Base-by-base conservation (phyloP, 2,888 invertebrate genomes). In the Galerucella nymphaeae region DNA sequence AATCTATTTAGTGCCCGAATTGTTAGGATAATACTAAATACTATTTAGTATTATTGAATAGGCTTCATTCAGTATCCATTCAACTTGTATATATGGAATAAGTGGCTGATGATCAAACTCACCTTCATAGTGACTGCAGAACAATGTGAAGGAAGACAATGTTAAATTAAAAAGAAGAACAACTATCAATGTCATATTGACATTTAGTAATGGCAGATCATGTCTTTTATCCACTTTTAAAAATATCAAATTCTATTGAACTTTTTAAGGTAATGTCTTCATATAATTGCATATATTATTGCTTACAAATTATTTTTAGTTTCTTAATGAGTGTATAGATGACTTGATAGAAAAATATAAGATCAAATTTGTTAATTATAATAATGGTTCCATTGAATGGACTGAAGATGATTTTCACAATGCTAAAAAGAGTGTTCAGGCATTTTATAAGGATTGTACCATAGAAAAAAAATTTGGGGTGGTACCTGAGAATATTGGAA, bases 261-360 rank as follows among this genome's bases (percentile, higher is more conserved):
- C 72, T 81, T n/a, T 23, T 73, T 6, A 68, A 78, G 77, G 81
- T 79, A 59, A 9, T 38, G 18, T n/a, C 30, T n/a, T 59, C n/a
- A 38, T 59, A 38, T 38, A 38, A 18, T 6, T n/a, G 30, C 14
- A 38, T 59, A 14, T 53, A 30, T 9, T 38, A 30, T 59, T 59
- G n/a, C 14, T 13, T 18, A 38, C 13, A 59, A n/a, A n/a, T 6
- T 38, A 38, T 38, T 70, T 83, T 66, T 77, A 87, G 87, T 87
- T 87, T 81, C 70, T 87, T 50, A 85, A 87, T 72, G 77, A 82
- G 38, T 85, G 84, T 71, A 81, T 87, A 10, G 85, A 86, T 72
- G 83, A 84, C 74, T 78, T 85, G 70, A 79, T 84, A 16, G 81
- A 78, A 20, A 78, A 78, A 73, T 81, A 79, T 75, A 75, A 72